phyloP scores from a whole-genome alignment of 2,113 vertebrate species.

The Ceyx cyanopectus region DNA sequence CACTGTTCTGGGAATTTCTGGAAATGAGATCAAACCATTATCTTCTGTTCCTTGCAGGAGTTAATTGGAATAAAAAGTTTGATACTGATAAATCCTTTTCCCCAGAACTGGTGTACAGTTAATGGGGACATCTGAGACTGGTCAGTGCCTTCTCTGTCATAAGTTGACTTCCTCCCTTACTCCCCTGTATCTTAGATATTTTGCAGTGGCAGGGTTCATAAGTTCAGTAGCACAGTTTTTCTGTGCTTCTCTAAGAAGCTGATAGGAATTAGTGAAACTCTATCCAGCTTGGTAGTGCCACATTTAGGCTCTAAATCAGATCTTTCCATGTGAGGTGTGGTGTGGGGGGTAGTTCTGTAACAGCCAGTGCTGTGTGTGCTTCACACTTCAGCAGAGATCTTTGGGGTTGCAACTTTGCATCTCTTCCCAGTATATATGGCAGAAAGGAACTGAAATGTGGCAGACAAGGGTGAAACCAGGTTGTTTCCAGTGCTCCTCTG shows the following conservation, averaged over 20 bases:
- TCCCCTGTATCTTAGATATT: not conserved
- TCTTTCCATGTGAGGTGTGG: not conserved
- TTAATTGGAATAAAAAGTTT: not conserved
- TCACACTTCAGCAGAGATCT: not conserved
- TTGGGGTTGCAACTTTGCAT: not conserved
- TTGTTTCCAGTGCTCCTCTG: not conserved
- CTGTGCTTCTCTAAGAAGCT: not conserved
- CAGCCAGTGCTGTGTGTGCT: not conserved
- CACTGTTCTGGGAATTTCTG: not conserved
- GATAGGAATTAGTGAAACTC: not conserved
- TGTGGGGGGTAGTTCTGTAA: not conserved
- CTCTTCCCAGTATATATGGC: not conserved
- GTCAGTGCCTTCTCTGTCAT: not conserved
- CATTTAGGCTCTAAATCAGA: not conserved
- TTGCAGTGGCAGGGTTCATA: not conserved
- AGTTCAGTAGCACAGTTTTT: not conserved
- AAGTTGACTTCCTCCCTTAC: not conserved
- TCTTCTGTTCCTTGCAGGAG: not conserved
- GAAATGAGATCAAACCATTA: not conserved
- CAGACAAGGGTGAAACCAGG: not conserved
- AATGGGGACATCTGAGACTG: not conserved
- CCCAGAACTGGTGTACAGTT: not conserved
- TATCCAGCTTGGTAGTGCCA: not conserved
- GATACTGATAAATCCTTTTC: not conserved
- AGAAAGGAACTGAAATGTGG: not conserved